phyloP scores from a whole-genome alignment of 2,888 invertebrate genomes.

The Thymelicus acteon region DNA sequence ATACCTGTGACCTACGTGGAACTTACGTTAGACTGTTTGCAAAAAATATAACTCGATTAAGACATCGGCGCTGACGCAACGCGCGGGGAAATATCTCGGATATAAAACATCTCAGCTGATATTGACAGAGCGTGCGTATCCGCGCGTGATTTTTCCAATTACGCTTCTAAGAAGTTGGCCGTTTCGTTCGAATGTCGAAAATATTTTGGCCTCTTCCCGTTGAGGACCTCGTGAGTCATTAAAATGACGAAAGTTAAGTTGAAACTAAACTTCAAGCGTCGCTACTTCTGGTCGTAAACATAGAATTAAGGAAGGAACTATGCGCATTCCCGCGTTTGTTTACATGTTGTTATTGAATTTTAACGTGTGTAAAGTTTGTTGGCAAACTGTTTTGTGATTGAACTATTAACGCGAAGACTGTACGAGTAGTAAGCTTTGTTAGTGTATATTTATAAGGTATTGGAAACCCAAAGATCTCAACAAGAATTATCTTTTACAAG shows the following conservation, averaged over 20 bases:
- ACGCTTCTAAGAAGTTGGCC: conserved; percentile 50
- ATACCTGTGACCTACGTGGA: conserved; percentile 58
- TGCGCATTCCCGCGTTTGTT: conserved; percentile 54
- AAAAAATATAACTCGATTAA: conserved; percentile 48
- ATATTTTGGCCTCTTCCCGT: conserved; percentile 58
- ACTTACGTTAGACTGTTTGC: conserved; percentile 51
- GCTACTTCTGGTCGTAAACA: conserved; percentile 54
- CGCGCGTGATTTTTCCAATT: conserved; percentile 47
- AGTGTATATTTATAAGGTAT: background rate
- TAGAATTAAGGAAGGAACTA: conserved; percentile 61
- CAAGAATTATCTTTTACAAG: conserved; percentile 18
- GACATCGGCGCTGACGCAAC: conserved; percentile 56
- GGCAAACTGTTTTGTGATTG: conserved; percentile 27
- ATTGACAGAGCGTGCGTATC: conserved; percentile 59
- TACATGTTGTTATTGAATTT: conserved; percentile 40
- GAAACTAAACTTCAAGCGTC: conserved; percentile 68
- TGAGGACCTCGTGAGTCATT: conserved; percentile 71
- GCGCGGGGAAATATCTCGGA: conserved; percentile 61
- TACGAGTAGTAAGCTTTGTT: conserved; percentile 22
- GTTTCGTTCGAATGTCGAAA: conserved; percentile 56
- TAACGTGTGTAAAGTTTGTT: conserved; percentile 39
- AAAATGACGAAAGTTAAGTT: conserved; percentile 84
- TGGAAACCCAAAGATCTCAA: conserved; percentile 41
- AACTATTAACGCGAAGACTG: conserved; percentile 19
- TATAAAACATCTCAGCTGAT: conserved; percentile 69